These are phyloP conservation scores for Calephelis virginiensis DNA, from an alignment of 1,140 invertebrate species.

Conservation along the genomic window DNA sequence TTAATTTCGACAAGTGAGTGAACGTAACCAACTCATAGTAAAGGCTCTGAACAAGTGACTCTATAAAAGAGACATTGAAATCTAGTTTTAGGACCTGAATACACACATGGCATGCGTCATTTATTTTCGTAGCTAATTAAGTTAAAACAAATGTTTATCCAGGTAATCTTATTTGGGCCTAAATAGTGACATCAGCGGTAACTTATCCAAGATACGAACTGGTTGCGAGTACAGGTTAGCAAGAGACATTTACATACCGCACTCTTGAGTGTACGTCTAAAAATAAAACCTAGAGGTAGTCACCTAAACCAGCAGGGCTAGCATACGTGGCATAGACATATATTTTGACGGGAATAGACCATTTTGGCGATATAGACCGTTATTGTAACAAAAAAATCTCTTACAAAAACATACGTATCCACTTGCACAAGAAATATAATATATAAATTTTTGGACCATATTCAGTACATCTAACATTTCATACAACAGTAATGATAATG, in stretches of 20 bases:
- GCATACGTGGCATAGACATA: neutral
- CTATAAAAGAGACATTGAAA: too few relatives aligned
- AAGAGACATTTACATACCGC: constrained; percentile 60
- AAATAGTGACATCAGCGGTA: neutral
- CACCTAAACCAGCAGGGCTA: neutral
- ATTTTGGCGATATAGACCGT: too few relatives aligned
- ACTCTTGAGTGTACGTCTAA: constrained; percentile 54
- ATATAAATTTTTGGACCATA: neutral
- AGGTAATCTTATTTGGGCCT: neutral
- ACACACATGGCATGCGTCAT: too few relatives aligned
- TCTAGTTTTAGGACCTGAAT: too few relatives aligned
- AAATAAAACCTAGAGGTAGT: constrained; percentile 56
- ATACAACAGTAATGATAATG: neutral
- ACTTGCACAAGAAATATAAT: too few relatives aligned
- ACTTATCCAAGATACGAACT: neutral
- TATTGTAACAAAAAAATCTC: too few relatives aligned
- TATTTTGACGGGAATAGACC: neutral
- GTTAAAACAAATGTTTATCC: too few relatives aligned
- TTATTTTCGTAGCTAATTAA: too few relatives aligned
- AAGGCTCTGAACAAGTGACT: too few relatives aligned
- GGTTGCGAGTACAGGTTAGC: constrained; percentile 39
- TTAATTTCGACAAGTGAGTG: too few relatives aligned
- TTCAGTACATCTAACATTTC: neutral
- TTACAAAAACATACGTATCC: too few relatives aligned
- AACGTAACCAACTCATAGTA: too few relatives aligned